Conservation (phyloP, 2,888 invertebrate genomes). For the Mayetiola destructor region DNA sequence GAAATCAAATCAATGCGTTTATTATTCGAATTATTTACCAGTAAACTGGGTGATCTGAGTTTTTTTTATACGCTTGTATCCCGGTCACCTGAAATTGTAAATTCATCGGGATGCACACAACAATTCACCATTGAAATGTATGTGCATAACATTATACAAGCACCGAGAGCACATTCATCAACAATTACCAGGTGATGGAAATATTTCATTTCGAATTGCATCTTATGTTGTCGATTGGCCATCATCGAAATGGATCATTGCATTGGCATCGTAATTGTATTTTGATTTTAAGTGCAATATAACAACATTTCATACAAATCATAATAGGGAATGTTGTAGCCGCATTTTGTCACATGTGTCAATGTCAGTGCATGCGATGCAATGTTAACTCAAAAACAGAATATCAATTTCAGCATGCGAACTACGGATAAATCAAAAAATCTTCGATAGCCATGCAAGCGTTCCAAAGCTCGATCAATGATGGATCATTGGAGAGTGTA, state of each 20-base stretch:
- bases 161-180: conserved; percentile 1
- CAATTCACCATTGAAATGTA: conserved; percentile 10
- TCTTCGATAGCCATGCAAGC: no score
- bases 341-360: conserved; percentile 13
- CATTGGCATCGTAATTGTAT: neutral
- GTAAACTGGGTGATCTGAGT: no score
- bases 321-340: conserved; percentile 3
- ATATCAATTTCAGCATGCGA: neutral
- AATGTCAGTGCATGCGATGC: neutral
- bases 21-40: no score
- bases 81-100: no score
- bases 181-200: neutral
- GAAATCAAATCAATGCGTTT: no score
- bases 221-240: no score
- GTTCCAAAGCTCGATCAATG: neutral
- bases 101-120: no score
- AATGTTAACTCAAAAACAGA: neutral
- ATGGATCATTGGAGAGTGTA: neutral
- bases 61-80: no score
- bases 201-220: no score
- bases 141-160: conserved; percentile 12
- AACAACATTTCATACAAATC: neutral
- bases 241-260: no score
- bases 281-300: neutral
- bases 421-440: neutral